A percentile compares a stretch with the other conserved stretches of the same genome.
These are phyloP conservation scores for Neoseiulus cucumeris DNA, from an alignment of 1,140 invertebrate species.

Conservation along the genomic window DNA sequence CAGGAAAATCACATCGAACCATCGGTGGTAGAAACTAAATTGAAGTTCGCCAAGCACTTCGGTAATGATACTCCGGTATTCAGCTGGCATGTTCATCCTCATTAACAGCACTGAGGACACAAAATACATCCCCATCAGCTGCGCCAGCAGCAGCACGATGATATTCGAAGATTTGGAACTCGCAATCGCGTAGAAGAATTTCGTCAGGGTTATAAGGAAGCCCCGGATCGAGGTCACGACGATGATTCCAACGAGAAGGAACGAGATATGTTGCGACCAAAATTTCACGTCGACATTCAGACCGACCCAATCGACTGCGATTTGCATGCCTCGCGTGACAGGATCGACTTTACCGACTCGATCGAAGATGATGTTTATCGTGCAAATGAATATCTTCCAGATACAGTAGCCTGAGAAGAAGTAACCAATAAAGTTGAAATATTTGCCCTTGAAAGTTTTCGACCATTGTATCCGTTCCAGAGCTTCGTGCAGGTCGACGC, in stretches of 20 bases:
- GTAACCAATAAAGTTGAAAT: conserved; percentile 95
- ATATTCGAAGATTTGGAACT: conserved; percentile 97
- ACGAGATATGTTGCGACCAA: conserved; percentile 98
- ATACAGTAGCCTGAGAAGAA: conserved; percentile 97
- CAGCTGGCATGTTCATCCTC: conserved; percentile 97
- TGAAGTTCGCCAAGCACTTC: conserved; percentile 92
- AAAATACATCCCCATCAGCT: conserved; percentile 99
- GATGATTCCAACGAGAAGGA: conserved; percentile 89
- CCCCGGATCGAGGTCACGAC: conserved; percentile 94
- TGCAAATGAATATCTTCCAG: conserved; percentile 98
- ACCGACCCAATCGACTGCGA: conserved; percentile 89
- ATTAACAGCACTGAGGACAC: conserved; percentile 91
- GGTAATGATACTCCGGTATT: conserved; percentile 88
- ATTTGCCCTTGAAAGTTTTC: conserved; percentile 89
- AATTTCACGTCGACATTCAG: conserved; percentile 86
- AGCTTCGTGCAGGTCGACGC: conserved; percentile 80
- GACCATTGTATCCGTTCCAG: conserved; percentile 83
- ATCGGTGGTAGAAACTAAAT: conserved; percentile 98
- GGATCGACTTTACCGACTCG: conserved; percentile 95
- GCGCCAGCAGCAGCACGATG: conserved; percentile 84
- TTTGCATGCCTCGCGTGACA: conserved; percentile 86
- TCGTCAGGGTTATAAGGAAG: conserved; percentile 85
- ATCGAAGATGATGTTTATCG: conserved; percentile 96
- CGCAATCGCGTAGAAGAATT: conserved; percentile 99
- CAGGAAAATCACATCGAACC: conserved; percentile 99